Evolutionary conservation across 2,113 vertebrate species (phyloP).

Genomic region (Phylloscopus trochiloides): DNA sequence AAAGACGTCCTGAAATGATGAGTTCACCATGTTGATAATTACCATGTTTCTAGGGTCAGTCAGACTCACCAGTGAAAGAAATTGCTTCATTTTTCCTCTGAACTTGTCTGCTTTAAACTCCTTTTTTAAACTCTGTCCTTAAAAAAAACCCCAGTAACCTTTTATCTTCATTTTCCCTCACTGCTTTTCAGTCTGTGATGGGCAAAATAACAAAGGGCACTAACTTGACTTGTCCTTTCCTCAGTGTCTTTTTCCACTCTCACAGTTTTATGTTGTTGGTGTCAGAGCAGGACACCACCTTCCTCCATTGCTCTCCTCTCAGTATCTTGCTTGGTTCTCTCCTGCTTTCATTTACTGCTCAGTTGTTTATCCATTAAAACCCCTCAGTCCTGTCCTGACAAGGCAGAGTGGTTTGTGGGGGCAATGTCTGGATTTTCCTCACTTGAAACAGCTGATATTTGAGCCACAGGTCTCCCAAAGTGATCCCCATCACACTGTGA

Average conservation of each 20-base stretch:
- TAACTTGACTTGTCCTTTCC: neutral
- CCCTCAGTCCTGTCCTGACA: neutral
- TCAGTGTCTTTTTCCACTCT: neutral
- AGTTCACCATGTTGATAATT: neutral
- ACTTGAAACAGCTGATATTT: rapidly evolving
- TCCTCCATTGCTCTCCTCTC: neutral
- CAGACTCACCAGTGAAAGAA: neutral
- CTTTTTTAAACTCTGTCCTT: neutral
- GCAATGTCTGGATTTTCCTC: neutral
- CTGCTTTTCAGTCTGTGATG: neutral
- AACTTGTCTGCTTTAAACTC: neutral
- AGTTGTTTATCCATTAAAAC: neutral
- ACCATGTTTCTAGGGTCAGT: neutral
- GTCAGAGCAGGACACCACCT: neutral
- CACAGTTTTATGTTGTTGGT: neutral
- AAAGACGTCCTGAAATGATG: neutral
- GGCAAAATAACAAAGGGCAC: neutral
- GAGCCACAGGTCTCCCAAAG: neutral
- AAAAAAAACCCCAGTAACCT: neutral
- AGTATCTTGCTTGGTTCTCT: neutral
- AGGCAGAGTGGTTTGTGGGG: neutral
- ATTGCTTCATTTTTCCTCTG: neutral
- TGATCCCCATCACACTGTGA: neutral
- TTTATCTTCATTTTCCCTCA: neutral
- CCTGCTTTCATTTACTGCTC: neutral